Percentiles rank a stretch among this genome's conserved stretches.
These are phyloP conservation scores for Amitus sp. DNA, from an alignment of 2,888 invertebrate genomes.

Conservation along the genomic window DNA sequence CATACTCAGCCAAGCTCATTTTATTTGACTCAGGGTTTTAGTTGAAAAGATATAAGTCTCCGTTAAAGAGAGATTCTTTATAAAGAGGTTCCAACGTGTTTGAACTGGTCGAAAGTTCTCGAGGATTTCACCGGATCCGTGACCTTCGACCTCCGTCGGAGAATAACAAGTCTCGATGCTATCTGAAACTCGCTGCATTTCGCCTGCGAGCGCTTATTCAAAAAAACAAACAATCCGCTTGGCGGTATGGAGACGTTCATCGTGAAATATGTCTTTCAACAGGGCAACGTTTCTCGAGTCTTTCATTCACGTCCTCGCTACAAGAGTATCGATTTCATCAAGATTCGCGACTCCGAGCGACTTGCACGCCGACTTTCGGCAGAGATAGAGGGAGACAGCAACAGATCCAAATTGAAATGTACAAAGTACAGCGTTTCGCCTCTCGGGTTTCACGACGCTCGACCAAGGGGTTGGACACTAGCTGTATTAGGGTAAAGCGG, in stretches of 20 bases:
- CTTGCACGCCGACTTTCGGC: conserved; percentile 19
- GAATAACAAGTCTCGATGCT: conserved; percentile 30
- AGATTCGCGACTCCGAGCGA: conserved; percentile 3
- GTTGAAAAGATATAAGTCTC: too few species aligned
- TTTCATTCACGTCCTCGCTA: conserved; percentile 13
- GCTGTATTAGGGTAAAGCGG: conserved; percentile 37
- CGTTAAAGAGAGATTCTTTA: too few species aligned
- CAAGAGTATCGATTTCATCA: conserved; percentile 24
- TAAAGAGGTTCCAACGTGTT: conserved; percentile 41
- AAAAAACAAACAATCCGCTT: not conserved
- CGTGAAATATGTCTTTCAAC: not conserved
- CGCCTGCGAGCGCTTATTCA: not conserved
- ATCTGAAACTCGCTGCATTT: not conserved
- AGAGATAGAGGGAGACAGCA: too few species aligned
- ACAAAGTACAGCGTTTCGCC: conserved; percentile 57
- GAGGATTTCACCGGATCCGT: conserved; percentile 52
- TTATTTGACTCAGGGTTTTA: too few species aligned
- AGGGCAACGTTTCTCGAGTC: too few species aligned
- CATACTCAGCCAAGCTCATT: conserved; percentile 49
- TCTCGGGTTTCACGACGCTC: conserved; percentile 28
- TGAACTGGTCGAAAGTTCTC: conserved; percentile 56
- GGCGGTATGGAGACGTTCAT: not conserved
- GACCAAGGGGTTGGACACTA: conserved; percentile 29
- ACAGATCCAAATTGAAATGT: conserved; percentile 61
- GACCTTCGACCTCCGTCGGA: conserved; percentile 48